These are phyloP conservation scores for Phallusia fumigata DNA, from an alignment of 23 tunicate species.

Conservation along the genomic window DNA sequence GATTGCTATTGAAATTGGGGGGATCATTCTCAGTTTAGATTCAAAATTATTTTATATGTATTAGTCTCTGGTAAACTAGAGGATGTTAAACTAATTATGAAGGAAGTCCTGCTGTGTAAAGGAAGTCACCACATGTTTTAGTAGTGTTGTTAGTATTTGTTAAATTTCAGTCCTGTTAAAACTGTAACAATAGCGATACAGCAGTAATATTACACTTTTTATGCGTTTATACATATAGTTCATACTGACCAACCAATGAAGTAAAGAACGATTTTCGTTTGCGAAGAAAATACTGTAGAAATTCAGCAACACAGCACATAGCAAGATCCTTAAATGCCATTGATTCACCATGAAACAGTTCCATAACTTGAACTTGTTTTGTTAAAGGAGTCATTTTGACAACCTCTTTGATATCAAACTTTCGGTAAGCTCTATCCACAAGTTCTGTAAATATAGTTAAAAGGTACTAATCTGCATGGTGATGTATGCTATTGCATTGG, in stretches of 20 bases:
- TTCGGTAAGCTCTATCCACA: slow-evolving; percentile 44
- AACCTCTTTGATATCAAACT: slow-evolving; percentile 61
- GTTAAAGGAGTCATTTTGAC: slow-evolving; percentile 29
- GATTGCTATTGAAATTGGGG: no score
- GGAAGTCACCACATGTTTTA: no score
- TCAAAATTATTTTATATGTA: no score
- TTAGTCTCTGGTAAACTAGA: no score
- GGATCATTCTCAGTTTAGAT: no score
- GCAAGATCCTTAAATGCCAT: slow-evolving; percentile 88
- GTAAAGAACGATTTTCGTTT: slow-evolving; percentile 54
- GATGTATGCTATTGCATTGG: background rate
- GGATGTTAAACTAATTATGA: no score
- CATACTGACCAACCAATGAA: slow-evolving; percentile 45
- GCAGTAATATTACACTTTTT: background rate
- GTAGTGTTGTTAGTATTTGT: no score
- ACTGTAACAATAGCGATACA: no score
- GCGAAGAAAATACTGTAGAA: slow-evolving; percentile 51
- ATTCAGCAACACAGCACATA: slow-evolving; percentile 54
- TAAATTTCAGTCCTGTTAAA: no score
- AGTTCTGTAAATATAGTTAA: slow-evolving; percentile 28
- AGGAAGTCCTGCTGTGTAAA: no score
- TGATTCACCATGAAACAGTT: slow-evolving; percentile 82
- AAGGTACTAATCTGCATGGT: background rate
- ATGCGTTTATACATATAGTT: background rate
- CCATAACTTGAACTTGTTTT: slow-evolving; percentile 55